Evolutionary conservation across 2,888 invertebrate genomes (phyloP).

Genomic region (Phorcus lineatus): DNA sequence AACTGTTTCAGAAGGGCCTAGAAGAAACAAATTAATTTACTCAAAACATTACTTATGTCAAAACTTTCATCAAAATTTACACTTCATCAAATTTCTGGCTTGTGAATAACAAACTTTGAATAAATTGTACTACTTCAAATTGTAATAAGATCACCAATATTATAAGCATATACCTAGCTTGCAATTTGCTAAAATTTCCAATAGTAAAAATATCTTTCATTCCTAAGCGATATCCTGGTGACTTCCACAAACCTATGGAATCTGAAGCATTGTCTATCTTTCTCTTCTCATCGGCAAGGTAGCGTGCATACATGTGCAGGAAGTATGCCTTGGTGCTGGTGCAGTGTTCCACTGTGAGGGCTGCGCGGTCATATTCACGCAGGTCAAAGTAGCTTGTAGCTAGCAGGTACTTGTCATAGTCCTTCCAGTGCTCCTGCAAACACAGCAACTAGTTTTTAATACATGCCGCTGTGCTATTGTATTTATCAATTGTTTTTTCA

Average conservation of each 20-base stretch:
- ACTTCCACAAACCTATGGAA: slow-evolving; percentile 74
- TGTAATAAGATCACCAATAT: no score
- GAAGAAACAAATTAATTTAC: slow-evolving; percentile 28
- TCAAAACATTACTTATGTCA: neutral
- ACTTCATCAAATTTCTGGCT: no score
- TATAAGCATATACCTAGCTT: no score
- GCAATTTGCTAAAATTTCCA: no score
- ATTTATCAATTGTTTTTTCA: no score
- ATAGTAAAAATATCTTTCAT: no score
- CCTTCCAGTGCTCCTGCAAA: slow-evolving; percentile 77
- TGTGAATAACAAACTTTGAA: no score
- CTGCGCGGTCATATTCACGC: slow-evolving; percentile 88
- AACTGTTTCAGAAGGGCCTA: slow-evolving; percentile 65
- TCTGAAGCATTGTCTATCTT: slow-evolving; percentile 89
- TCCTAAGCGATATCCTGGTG: no score
- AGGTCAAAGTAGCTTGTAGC: slow-evolving; percentile 93
- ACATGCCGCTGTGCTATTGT: neutral
- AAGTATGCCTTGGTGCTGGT: slow-evolving; percentile 83
- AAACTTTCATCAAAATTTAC: no score
- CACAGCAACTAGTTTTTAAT: neutral
- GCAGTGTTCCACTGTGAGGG: slow-evolving; percentile 67
- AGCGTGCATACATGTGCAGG: slow-evolving; percentile 89
- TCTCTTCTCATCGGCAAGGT: slow-evolving; percentile 92
- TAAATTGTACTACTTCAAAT: no score
- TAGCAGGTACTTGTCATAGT: slow-evolving; percentile 84